phyloP scores from a whole-genome alignment of 2,888 invertebrate genomes.

The Lysandra bellargus region DNA sequence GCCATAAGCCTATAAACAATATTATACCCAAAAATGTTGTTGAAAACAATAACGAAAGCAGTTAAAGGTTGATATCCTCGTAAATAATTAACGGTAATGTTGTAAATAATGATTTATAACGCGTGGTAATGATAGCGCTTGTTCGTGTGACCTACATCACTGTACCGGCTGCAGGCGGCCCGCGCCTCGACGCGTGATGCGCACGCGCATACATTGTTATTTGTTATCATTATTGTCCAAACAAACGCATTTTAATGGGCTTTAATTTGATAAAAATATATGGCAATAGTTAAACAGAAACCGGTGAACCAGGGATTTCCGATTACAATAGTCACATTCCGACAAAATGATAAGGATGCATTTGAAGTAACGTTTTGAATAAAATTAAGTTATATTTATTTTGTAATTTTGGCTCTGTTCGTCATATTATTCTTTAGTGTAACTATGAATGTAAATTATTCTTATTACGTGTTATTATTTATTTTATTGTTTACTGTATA shows the following conservation, averaged over 20 bases:
- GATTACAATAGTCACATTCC: neutral
- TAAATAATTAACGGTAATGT: neutral
- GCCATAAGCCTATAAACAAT: neutral
- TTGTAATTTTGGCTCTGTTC: neutral
- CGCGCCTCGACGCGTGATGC: neutral
- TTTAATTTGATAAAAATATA: neutral
- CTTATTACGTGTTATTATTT: neutral
- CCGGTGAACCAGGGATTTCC: neutral
- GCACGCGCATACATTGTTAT: constrained; percentile 1
- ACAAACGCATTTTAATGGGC: neutral
- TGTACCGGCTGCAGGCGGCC: neutral
- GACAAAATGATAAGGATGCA: neutral
- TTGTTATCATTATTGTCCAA: neutral
- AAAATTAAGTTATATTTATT: neutral
- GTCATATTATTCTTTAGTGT: neutral
- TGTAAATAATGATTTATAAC: constrained; percentile 3
- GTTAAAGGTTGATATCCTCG: neutral
- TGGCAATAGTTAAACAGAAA: neutral
- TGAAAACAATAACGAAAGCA: neutral
- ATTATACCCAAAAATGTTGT: neutral
- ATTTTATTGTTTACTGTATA: neutral
- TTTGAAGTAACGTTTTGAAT: neutral
- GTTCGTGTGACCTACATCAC: constrained; percentile 2
- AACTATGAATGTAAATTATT: neutral
- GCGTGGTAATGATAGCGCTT: constrained; percentile 4